phyloP scores from a whole-genome alignment of 1,140 invertebrate species.

The Caerostris extrusa region DNA sequence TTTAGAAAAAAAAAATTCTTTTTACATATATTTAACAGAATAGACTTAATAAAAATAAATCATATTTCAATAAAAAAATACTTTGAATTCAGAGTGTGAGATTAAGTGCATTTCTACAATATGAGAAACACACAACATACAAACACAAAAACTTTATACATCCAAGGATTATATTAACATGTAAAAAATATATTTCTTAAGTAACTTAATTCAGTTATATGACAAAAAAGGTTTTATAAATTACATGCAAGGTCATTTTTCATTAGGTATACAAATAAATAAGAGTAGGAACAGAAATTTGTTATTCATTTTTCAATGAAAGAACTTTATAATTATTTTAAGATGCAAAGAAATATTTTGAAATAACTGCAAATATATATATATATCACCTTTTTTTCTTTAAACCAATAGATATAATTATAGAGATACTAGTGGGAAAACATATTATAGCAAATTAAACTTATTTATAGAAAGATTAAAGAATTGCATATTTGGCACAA shows the following conservation, averaged over 20 bases:
- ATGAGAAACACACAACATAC: neutral
- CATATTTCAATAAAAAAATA: neutral
- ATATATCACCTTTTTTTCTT: neutral
- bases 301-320: neutral
- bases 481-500: conserved; percentile 53
- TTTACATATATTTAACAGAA: neutral
- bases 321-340: neutral
- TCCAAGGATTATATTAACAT: neutral
- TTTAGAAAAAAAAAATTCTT: neutral
- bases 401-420: neutral
- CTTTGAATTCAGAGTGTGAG: neutral
- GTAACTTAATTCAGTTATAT: neutral
- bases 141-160: conserved; percentile 24
- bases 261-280: neutral
- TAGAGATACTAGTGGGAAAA: conserved; percentile 8
- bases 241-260: neutral
- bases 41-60: neutral
- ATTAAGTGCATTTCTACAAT: neutral
- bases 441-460: neutral
- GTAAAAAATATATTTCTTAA: neutral
- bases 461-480: neutral
- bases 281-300: neutral
- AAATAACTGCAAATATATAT: neutral
- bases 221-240: neutral
- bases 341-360: neutral